Conservation (phyloP, 2,113 vertebrate species). For the Synchiropus splendidus region DNA sequence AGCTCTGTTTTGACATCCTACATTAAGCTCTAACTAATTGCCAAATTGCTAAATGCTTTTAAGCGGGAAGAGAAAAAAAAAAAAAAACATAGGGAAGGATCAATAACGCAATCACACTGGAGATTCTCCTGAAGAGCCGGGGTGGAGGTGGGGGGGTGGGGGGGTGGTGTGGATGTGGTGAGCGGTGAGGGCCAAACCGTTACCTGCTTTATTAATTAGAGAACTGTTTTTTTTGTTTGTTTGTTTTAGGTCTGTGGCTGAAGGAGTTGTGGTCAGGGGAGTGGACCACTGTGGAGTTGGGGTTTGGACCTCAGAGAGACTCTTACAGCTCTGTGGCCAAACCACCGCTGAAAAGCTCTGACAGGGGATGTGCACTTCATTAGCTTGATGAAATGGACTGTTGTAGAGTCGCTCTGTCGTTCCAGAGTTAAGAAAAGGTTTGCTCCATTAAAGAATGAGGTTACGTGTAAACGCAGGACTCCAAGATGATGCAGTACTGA, state of each 20-base stretch:
- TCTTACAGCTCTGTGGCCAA: slow-evolving; percentile 28
- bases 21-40: slow-evolving; percentile 95
- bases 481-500: too few species aligned
- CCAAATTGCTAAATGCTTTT: slow-evolving; percentile 82
- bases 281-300: slow-evolving; percentile 23
- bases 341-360: slow-evolving; percentile 12
- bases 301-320: slow-evolving; percentile 40
- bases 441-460: too few species aligned
- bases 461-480: too few species aligned
- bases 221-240: slow-evolving; percentile 9
- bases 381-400: too few species aligned
- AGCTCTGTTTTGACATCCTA: slow-evolving; percentile 80
- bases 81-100: slow-evolving; percentile 73
- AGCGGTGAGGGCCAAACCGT: slow-evolving; percentile 21
- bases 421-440: too few species aligned
- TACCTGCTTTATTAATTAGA: slow-evolving; percentile 18
- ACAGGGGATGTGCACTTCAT: too few species aligned
- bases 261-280: slow-evolving; percentile 45
- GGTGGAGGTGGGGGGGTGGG: not conserved
- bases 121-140: slow-evolving; percentile 21
- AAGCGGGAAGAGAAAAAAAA: slow-evolving; percentile 44
- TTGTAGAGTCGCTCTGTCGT: too few species aligned
- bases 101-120: slow-evolving; percentile 70
- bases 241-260: slow-evolving; percentile 9
- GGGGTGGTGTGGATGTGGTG: slow-evolving; percentile 6